A percentile compares a stretch with the other conserved stretches of the same genome.
These are phyloP conservation scores for Pavo muticus DNA, from an alignment of 2,113 vertebrate genomes.

Conservation along the genomic window DNA sequence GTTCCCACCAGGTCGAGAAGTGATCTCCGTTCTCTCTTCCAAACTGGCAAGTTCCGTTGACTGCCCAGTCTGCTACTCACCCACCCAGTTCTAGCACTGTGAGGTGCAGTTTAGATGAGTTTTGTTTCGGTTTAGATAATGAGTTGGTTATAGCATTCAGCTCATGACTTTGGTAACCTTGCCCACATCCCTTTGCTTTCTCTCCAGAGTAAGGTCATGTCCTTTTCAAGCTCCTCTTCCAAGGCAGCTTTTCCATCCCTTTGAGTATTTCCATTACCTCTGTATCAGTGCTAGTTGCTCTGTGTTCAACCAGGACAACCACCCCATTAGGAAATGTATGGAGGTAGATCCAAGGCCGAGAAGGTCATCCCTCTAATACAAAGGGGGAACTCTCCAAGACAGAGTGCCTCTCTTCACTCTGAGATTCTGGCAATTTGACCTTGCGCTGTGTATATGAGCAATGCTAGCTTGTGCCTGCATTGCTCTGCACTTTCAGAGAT, in stretches of 20 bases:
- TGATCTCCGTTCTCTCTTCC: background rate
- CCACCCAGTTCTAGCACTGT: background rate
- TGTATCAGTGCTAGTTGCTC: background rate
- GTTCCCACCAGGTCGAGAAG: background rate
- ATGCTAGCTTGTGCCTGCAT: accelerated
- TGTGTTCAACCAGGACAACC: background rate
- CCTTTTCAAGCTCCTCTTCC: background rate
- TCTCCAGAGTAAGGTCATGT: background rate
- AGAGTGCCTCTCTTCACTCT: background rate
- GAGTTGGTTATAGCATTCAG: background rate
- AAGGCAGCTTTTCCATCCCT: background rate
- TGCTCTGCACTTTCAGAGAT: background rate
- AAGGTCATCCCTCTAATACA: background rate
- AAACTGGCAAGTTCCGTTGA: background rate
- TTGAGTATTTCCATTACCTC: background rate
- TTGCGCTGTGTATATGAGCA: accelerated
- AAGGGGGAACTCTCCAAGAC: background rate
- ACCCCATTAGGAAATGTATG: background rate
- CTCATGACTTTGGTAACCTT: background rate
- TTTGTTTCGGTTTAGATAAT: background rate
- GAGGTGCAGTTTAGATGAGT: background rate
- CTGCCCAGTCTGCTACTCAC: background rate
- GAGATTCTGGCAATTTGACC: background rate
- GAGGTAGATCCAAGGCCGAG: background rate
- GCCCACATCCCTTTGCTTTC: background rate